Evolutionary conservation across 2,113 vertebrate species (phyloP).

Genomic region (Phoxinus phoxinus): DNA sequence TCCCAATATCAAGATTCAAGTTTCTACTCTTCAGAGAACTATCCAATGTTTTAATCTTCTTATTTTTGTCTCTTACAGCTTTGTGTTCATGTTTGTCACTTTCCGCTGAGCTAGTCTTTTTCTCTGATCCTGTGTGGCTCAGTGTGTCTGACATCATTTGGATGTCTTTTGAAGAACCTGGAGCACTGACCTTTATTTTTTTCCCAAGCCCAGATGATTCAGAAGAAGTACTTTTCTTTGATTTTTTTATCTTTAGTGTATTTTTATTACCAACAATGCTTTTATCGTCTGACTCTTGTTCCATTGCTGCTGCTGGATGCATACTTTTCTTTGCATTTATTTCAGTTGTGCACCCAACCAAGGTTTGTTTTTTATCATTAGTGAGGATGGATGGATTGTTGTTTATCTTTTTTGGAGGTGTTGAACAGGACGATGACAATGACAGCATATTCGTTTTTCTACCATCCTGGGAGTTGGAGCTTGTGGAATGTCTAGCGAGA

Average conservation of each 20-base stretch:
- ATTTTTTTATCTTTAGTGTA: constrained; percentile 43
- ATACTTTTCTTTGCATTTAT: constrained; percentile 23
- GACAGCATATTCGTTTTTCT: constrained; percentile 70
- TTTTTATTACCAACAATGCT: constrained; percentile 31
- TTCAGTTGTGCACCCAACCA: constrained; percentile 23
- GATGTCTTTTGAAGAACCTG: constrained; percentile 49
- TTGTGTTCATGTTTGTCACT: constrained; percentile 61
- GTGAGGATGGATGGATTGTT: constrained; percentile 51
- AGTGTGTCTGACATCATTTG: constrained; percentile 61
- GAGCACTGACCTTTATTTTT: constrained; percentile 53
- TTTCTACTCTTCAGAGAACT: constrained; percentile 46
- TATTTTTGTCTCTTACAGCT: constrained; percentile 53
- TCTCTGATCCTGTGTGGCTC: constrained; percentile 52
- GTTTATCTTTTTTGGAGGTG: constrained; percentile 42
- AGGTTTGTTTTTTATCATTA: constrained; percentile 42
- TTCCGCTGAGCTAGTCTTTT: constrained; percentile 62
- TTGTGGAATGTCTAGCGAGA: constrained; percentile 61
- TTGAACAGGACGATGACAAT: constrained; percentile 68
- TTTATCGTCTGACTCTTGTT: constrained; percentile 33
- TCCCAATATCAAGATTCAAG: constrained; percentile 45
- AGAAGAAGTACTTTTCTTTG: constrained; percentile 55
- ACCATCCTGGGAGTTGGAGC: constrained; percentile 62
- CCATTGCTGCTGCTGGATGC: neutral
- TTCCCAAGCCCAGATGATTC: constrained; percentile 54
- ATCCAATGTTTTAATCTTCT: constrained; percentile 53